Evolutionary conservation across 1,140 invertebrate species (phyloP).

Genomic region (Scaptodrosophila lebanonensis): DNA sequence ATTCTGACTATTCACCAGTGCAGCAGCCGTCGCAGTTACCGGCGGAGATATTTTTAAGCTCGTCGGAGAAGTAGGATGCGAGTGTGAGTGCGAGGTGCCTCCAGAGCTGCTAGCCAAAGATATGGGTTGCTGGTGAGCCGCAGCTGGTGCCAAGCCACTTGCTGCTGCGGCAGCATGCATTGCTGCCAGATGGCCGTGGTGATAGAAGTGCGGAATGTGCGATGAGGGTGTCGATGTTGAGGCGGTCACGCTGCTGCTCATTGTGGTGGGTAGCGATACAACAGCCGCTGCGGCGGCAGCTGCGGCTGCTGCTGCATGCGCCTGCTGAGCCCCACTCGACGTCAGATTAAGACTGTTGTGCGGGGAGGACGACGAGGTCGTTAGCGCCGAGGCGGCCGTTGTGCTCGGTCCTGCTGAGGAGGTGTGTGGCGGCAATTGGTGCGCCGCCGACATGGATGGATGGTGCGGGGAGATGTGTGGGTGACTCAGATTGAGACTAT

Average conservation of each 20-base stretch:
- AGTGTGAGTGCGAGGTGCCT: constrained; percentile 13
- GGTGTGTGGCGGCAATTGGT: constrained; percentile 61
- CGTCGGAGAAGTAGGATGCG: constrained; percentile 58
- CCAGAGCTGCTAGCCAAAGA: constrained; percentile 5
- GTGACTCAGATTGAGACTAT: constrained; percentile 69
- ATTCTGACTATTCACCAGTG: constrained; percentile 21
- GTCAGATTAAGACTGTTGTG: constrained; percentile 61
- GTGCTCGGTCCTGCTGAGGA: constrained; percentile 52
- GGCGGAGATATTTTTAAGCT: constrained; percentile 50
- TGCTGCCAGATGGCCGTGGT: constrained; percentile 61
- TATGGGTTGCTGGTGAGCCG: constrained; percentile 63
- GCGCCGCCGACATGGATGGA: constrained; percentile 42
- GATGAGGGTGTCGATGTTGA: constrained; percentile 47
- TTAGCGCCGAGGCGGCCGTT: constrained; percentile 26
- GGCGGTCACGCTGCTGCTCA: constrained; percentile 46
- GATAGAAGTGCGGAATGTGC: constrained; percentile 73
- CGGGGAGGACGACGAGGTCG: constrained; percentile 48
- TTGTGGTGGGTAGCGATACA: too few species aligned
- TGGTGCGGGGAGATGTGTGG: constrained; percentile 75
- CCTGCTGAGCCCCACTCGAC: constrained; percentile 34
- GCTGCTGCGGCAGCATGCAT: constrained; percentile 59
- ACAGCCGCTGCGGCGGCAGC: constrained; percentile 1
- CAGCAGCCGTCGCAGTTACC: constrained; percentile 22
- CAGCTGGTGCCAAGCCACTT: constrained; percentile 51
- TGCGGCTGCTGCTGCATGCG: constrained; percentile 27